Evolutionary conservation across 2,888 invertebrate species (phyloP), one percentile per base, ranked within the genome.

Genomic region (Aporophyla lueneburgensis): DNA sequence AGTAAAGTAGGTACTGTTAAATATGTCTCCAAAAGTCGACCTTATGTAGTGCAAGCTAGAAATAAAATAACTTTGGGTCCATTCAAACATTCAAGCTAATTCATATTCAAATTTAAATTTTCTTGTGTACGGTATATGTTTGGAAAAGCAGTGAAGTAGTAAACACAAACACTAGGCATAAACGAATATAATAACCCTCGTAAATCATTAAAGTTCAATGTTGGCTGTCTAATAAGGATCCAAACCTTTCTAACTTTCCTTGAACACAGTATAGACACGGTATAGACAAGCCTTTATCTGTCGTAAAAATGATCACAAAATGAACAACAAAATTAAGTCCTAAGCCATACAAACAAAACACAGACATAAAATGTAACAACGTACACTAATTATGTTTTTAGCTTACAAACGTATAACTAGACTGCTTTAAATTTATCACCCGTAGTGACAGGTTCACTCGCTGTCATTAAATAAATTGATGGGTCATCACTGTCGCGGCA

Each of bases 401-500:
- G 69, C 46, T 70, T 54, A 59, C 69, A 76, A 74, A 74, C 10
- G 59, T 79, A 76, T 82, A 80, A 63, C 74, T 77, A 76, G 78
- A 69, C 76, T 68, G n/a, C 43, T 81, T 81, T 16, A 81, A 74
- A 83, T 81, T 78, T 77, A 86, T 81, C 72, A 80, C 85, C 56
- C 56, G 19, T 54, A 67, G 66, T 69, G 84, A 78, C 84, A 84
- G 68, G 72, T 69, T 49, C 73, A 79, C 40, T 69, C 68, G 54
- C 14, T 66, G 80, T 78, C 85, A 85, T 87, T 87, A 88, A 86
- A 83, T 78, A 66, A 78, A 86, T 78, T 81, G 83, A 85, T 87
- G 65, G 77, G 79, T 78, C 88, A 71, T 84, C 86, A 80, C 58
- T 71, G 86, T 81, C 82, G 27, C 0, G 43, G 53, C 16, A n/a